Conservation (phyloP, 2,113 vertebrate genomes). For the Solea solea region DNA sequence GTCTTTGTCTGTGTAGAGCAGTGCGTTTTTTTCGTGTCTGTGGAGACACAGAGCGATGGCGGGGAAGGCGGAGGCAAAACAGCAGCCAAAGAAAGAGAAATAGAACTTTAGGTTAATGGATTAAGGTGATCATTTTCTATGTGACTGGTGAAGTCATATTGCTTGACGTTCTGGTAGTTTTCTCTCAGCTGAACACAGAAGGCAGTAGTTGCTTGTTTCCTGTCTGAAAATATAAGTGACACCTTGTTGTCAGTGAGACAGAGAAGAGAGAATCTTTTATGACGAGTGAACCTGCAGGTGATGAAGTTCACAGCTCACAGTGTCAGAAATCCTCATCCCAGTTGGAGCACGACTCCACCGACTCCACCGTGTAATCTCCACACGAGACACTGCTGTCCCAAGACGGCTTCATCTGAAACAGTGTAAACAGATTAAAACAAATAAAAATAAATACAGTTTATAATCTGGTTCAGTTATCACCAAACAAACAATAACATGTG, state of each 20-base stretch:
- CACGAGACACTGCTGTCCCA: slow-evolving; percentile 39
- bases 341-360: slow-evolving; percentile 47
- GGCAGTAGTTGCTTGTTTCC: background rate
- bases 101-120: no score
- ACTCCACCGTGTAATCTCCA: slow-evolving; percentile 46
- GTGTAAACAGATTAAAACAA: background rate
- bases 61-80: no score
- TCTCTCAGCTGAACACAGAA: slow-evolving; percentile 7
- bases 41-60: no score
- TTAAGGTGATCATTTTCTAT: no score
- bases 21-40: no score
- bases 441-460: no score
- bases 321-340: slow-evolving; percentile 79
- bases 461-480: background rate
- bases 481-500: background rate
- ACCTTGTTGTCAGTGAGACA: slow-evolving; percentile 27
- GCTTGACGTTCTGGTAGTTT: no score
- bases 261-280: slow-evolving; percentile 17
- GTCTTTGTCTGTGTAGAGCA: no score
- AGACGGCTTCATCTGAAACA: slow-evolving; percentile 62
- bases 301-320: slow-evolving; percentile 14
- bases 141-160: no score
- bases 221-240: slow-evolving; percentile 34
- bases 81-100: no score
- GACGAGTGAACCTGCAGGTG: slow-evolving; percentile 17